These are phyloP conservation scores for Sardina pilchardus DNA, from an alignment of 2,113 vertebrate genomes.

Conservation along the genomic window DNA sequence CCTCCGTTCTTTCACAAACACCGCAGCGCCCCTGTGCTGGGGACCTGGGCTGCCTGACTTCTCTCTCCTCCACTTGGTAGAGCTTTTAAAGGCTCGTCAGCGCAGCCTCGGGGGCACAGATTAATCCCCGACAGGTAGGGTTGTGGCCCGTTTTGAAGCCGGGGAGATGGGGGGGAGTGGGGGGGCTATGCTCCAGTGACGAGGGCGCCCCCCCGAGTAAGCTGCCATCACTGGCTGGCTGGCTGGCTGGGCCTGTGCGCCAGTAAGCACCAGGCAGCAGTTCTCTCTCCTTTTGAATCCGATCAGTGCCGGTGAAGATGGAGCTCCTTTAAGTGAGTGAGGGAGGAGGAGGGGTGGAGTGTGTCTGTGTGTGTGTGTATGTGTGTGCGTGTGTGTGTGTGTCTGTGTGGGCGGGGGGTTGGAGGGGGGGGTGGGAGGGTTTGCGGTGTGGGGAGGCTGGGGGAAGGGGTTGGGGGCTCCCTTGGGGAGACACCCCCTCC, in stretches of 20 bases:
- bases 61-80: slow-evolving; percentile 53
- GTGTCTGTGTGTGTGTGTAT: background rate
- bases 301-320: slow-evolving; percentile 86
- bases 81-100: slow-evolving; percentile 70
- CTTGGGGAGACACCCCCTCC: slow-evolving; percentile 70
- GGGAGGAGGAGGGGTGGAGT: slow-evolving; percentile 60
- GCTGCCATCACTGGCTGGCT: background rate
- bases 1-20: background rate
- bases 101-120: slow-evolving; percentile 82
- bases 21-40: background rate
- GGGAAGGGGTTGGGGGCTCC: slow-evolving; percentile 67
- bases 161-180: too few relatives aligned
- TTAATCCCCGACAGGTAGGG: slow-evolving; percentile 93
- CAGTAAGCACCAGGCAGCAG: slow-evolving; percentile 68
- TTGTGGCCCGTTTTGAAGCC: slow-evolving; percentile 93
- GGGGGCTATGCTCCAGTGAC: background rate
- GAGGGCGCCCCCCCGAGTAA: background rate
- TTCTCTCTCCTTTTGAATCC: slow-evolving; percentile 69
- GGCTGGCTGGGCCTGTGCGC: slow-evolving; percentile 80
- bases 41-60: background rate
- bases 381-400: background rate
- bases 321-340: slow-evolving; percentile 96
- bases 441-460: slow-evolving; percentile 28
- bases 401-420: background rate
- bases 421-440: background rate